Evolutionary conservation across 1,140 invertebrate species (phyloP), one percentile per base, ranked within the genome.

Genomic region (Caenorhabditis latens): DNA sequence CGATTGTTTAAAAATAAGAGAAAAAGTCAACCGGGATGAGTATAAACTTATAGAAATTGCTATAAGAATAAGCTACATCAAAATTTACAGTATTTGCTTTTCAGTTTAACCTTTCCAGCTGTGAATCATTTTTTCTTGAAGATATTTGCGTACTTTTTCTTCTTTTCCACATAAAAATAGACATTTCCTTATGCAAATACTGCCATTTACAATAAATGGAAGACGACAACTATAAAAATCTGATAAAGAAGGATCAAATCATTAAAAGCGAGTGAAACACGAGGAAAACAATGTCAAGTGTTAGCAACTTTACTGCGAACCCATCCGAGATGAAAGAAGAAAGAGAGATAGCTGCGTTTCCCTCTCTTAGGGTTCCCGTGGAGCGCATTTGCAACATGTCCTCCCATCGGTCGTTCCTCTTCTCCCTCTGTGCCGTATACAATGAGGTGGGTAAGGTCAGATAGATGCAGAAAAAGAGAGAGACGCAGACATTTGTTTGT

Each of bases 221-320:
- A 32, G 32, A 21, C 42, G 21, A 50, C 3, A 9, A 9, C 32
- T 32, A 71, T 4, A 16, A 46, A 46, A 19, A 4, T 5, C 9
- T 16, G 16, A 48, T 32, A 50, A 79, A 50, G 11, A 50, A 11
- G 14, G n/a, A 7, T 13, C 14, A 5, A 43, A 43, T 24, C 16
- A 46, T 71, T 71, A 71, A 71, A 5, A 24, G 16, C 11, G 8
- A 46, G 14, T 43, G 40, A 79, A 79, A 79, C 71, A 79, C 16
- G 46, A 11, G 19, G 46, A 79, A 79, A 79, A 79, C 71, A 79
- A 79, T 79, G 71, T 50, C 40, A 16, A 71, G 71, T 79, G 71
- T 50, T 79, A 79, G 71, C 19, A 79, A 79, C 71, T 50, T 79
- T 79, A 79, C 71, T 79, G 46, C 71, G n/a, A 50, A 50, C 71